Percentiles rank a stretch among this genome's conserved stretches.
phyloP scores from a whole-genome alignment of 2,888 invertebrate species.

The Chaetogeoica ovagalla region DNA sequence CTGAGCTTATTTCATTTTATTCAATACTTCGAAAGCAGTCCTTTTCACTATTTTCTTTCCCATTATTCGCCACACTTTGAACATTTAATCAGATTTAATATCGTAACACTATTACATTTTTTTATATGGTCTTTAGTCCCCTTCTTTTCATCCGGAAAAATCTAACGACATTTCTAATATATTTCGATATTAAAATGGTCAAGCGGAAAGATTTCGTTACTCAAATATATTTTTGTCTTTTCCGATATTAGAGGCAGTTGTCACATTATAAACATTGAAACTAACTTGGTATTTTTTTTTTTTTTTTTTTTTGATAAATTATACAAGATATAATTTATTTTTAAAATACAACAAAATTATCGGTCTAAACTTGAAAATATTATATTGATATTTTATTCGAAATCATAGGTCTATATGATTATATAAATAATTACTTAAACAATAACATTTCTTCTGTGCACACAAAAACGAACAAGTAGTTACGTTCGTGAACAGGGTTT shows the following conservation, averaged over 20 bases:
- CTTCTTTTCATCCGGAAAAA: constrained; percentile 31
- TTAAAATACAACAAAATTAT: background rate
- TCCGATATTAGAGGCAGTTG: background rate
- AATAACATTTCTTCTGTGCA: too few relatives aligned
- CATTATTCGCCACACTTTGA: constrained; percentile 28
- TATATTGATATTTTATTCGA: too few relatives aligned
- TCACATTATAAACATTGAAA: background rate
- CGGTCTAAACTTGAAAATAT: too few relatives aligned
- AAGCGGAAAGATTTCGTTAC: constrained; percentile 43
- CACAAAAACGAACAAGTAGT: too few relatives aligned
- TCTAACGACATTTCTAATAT: constrained; percentile 28
- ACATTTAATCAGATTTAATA: constrained; percentile 45
- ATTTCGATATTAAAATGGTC: constrained; percentile 32
- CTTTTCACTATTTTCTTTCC: constrained; percentile 21
- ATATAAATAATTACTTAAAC: too few relatives aligned
- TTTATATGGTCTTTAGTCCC: background rate
- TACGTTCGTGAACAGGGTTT: too few relatives aligned
- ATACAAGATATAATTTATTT: background rate
- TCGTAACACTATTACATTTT: constrained; percentile 11
- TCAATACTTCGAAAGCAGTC: background rate
- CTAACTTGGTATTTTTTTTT: background rate
- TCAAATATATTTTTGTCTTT: constrained; percentile 18
- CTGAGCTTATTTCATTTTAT: background rate
- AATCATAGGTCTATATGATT: too few relatives aligned
- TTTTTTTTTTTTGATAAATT: background rate